Percentiles rank a stretch among this genome's conserved stretches.
Evolutionary conservation across 2,113 vertebrate genomes (phyloP).

Genomic region (Tympanuchus pallidicinctus): DNA sequence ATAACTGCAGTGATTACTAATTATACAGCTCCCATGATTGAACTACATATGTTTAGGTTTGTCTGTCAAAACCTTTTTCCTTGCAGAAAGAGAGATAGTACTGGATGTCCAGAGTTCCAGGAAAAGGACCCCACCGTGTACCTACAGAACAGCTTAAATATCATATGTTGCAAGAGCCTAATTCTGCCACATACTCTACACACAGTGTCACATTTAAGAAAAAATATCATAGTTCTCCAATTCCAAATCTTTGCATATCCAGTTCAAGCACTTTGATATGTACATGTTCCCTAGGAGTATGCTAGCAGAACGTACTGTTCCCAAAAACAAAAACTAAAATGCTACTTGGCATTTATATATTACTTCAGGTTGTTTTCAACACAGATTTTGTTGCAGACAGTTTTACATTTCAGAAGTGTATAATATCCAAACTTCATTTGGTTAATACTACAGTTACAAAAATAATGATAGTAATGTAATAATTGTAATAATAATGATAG

Average conservation of each 20-base stretch:
- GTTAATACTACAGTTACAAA: not conserved
- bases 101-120: not conserved
- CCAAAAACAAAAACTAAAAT: not conserved
- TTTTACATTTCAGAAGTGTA: not conserved
- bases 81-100: not conserved
- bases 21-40: not conserved
- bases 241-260: not conserved
- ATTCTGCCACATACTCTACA: not conserved
- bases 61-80: not conserved
- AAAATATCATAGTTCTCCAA: not conserved
- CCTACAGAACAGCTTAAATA: not conserved
- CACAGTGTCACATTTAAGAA: not conserved
- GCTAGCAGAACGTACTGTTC: not conserved
- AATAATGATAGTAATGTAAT: not conserved
- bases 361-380: not conserved
- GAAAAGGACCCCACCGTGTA: not conserved
- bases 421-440: not conserved
- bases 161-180: rapidly evolving
- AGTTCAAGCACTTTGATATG: not conserved
- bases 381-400: not conserved
- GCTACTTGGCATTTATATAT: not conserved
- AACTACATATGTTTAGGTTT: not conserved
- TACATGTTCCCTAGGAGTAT: not conserved
- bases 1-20: not conserved
- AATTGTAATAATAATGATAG: not conserved